Evolutionary conservation across 2,797 vertebrate species (phyloP).

Genomic region (Diglossa cyanea): DNA sequence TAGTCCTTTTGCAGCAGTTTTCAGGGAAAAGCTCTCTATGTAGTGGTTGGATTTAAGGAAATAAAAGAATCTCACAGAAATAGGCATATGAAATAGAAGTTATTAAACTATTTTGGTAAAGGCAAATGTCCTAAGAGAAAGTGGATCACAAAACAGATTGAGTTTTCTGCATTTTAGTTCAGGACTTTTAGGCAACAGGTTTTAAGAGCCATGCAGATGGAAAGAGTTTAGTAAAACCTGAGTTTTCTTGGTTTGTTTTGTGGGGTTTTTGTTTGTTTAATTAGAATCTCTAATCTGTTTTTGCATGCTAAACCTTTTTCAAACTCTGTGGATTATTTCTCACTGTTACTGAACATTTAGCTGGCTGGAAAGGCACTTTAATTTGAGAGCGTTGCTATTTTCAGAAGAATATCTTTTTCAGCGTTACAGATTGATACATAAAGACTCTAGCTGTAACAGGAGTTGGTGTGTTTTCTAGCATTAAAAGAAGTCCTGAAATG

Average conservation of each 20-base stretch:
- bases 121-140: background rate
- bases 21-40: background rate
- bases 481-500: background rate
- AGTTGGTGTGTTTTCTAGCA: background rate
- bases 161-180: background rate
- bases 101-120: background rate
- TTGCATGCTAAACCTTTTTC: background rate
- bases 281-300: background rate
- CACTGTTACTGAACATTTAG: background rate
- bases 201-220: background rate
- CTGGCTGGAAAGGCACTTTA: background rate
- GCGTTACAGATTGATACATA: background rate
- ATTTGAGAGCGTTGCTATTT: background rate
- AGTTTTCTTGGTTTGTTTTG: background rate
- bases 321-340: background rate
- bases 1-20: background rate
- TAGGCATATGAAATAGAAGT: background rate
- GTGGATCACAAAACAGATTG: background rate
- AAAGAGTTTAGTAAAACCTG: background rate
- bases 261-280: background rate
- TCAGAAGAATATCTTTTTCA: background rate
- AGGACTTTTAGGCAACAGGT: background rate
- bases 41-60: background rate
- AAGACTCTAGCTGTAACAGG: background rate
- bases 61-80: background rate